Percentiles rank a stretch among this genome's conserved stretches.
phyloP scores from a whole-genome alignment of 1,140 invertebrate species.

The Platyura marginata region DNA sequence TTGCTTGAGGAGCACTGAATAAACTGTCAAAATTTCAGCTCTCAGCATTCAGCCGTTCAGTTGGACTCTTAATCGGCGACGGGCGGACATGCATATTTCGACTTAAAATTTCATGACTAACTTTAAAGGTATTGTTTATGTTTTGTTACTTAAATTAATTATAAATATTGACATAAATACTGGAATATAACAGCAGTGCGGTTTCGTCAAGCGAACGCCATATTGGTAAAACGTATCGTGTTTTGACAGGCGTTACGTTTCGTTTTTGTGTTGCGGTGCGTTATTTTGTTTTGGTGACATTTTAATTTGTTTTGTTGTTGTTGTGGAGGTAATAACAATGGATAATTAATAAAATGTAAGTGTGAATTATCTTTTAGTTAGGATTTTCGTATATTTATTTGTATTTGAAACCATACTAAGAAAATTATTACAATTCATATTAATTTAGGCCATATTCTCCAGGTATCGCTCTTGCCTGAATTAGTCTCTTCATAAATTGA shows the following conservation, averaged over 20 bases:
- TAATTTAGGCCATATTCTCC: neutral
- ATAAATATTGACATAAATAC: neutral
- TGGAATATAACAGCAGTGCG: neutral
- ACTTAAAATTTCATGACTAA: too few species aligned
- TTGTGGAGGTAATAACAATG: neutral
- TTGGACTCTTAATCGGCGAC: neutral
- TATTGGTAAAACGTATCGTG: neutral
- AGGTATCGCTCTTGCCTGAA: conserved; percentile 1
- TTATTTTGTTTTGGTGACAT: too few species aligned
- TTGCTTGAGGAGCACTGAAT: neutral
- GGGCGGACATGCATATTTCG: too few species aligned
- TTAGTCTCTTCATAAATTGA: conserved; percentile 7
- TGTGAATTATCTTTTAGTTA: neutral
- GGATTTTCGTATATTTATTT: neutral
- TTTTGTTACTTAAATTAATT: neutral
- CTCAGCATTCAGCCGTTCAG: too few species aligned
- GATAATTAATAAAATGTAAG: neutral
- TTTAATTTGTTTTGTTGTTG: neutral
- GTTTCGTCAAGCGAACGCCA: neutral
- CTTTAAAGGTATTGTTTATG: neutral
- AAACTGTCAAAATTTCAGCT: too few species aligned
- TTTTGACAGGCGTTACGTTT: neutral
- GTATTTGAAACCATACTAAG: neutral
- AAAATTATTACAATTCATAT: neutral
- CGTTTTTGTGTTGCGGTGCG: too few species aligned